A percentile compares a stretch with the other conserved stretches of the same genome.
These are phyloP conservation scores for Molossus molossus DNA, from an alignment of 2,797 vertebrate genomes.

Conservation along the genomic window DNA sequence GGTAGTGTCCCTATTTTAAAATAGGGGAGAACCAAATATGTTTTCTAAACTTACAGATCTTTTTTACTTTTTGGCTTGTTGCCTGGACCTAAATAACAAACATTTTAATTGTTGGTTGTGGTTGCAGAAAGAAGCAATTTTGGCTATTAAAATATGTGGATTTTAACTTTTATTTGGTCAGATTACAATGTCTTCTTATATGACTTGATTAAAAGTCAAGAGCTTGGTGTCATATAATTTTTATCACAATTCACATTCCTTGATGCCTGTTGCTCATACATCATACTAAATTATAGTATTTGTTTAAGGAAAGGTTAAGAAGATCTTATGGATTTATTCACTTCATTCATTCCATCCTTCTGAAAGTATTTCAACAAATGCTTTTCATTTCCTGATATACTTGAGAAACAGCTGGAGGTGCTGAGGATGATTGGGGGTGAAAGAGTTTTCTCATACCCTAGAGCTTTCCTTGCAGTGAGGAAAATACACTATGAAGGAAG, in stretches of 20 bases:
- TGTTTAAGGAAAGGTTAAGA: neutral
- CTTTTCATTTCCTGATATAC: neutral
- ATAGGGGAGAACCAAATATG: neutral
- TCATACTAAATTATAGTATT: neutral
- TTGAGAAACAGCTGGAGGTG: neutral
- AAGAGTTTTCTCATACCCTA: neutral
- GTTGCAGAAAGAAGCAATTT: constrained; percentile 5
- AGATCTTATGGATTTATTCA: neutral
- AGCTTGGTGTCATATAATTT: neutral
- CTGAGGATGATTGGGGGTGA: neutral
- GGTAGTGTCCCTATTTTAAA: neutral
- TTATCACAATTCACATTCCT: neutral
- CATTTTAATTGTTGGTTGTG: neutral
- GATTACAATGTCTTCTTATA: neutral
- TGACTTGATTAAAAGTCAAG: neutral
- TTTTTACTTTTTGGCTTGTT: neutral
- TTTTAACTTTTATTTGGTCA: constrained; percentile 13
- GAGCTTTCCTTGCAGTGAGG: neutral
- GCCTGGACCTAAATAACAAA: neutral
- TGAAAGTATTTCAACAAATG: neutral
- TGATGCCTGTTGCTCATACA: neutral
- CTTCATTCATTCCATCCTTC: neutral
- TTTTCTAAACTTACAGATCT: neutral
- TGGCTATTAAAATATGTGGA: neutral
- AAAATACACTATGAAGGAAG: too few relatives aligned